A percentile compares a stretch with the other conserved stretches of the same genome.
Evolutionary conservation across 2,888 invertebrate genomes (phyloP).

Genomic region (Thymelicus lineola): DNA sequence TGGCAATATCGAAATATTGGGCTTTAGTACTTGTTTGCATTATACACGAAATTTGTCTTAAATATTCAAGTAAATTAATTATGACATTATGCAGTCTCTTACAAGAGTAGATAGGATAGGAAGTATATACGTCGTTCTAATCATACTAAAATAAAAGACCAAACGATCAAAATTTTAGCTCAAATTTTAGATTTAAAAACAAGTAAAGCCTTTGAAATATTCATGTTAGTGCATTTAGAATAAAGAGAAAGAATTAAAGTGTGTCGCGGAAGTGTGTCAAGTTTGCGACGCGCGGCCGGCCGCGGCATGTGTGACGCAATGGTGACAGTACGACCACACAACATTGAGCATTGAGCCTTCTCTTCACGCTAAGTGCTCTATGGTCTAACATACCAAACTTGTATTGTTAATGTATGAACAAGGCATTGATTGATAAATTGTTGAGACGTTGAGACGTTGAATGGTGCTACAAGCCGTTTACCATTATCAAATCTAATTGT

Average conservation of each 20-base stretch:
- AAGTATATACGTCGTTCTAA: too few relatives aligned
- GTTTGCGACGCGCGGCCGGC: conserved; percentile 54
- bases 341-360: conserved; percentile 39
- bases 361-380: conserved; percentile 9
- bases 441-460: neutral
- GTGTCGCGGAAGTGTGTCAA: conserved; percentile 69
- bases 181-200: neutral
- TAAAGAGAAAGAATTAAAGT: conserved; percentile 45
- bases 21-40: too few relatives aligned
- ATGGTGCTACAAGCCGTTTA: neutral
- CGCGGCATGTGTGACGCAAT: conserved; percentile 60
- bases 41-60: too few relatives aligned
- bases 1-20: too few relatives aligned
- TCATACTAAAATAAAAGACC: too few relatives aligned
- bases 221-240: conserved; percentile 1
- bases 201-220: neutral
- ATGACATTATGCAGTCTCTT: too few relatives aligned
- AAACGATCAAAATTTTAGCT: too few relatives aligned
- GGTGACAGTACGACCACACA: conserved; percentile 42
- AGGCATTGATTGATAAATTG: conserved; percentile 4
- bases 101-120: neutral
- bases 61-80: too few relatives aligned
- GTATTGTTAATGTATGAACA: neutral
- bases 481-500: neutral
- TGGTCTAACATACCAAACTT: neutral